Evolutionary conservation across 2,797 vertebrate genomes (phyloP), one percentile per base, ranked within the genome.

Genomic region (Tachyglossus aculeatus): DNA sequence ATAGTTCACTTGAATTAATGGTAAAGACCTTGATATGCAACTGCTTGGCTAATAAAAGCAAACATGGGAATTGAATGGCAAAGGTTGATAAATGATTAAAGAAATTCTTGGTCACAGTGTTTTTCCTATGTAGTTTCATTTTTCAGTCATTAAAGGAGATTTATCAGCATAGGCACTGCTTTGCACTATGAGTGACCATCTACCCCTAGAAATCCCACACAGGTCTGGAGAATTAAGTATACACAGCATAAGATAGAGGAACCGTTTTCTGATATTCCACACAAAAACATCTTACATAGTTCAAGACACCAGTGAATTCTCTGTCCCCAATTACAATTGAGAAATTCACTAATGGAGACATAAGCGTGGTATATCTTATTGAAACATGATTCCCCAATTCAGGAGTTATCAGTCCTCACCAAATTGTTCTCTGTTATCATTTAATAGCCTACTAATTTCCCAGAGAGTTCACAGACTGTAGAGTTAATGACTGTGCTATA

Each of bases 261-360:
- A 47, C 8, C 53, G 64, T 81, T 75, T 63, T 60, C 38, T 62
- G 13, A 80, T 5, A 44, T 34, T 22, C 6, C 32, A 55, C 59
- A 74, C 39, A 79, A 21, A 68, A 73, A 68, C 2, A 14, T 67
- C 66, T 59, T 78, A 45, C 9, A 4, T 60, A 21, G 52, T 82
- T 59, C 13, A 29, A 9, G 15, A 29, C 24, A 47, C 9, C 19
- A 47, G 9, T 74, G 55, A 33, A 39, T 61, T 11, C 64, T 67
- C 66, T 68, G 16, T 12, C 22, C 9, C 21, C 44, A 21, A 38
- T 77, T 57, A 32, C 53, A 66, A 48, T 19, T 25, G 3, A 39
- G 22, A 52, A 10, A 5, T 41, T 66, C 63, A 50, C 16, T 44
- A 59, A 16, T 58, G 11, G 48, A 80, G 52, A 40, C 12, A 27